Conservation (phyloP, 1,140 invertebrate genomes). For the Ceratosolen fusciceps region DNA sequence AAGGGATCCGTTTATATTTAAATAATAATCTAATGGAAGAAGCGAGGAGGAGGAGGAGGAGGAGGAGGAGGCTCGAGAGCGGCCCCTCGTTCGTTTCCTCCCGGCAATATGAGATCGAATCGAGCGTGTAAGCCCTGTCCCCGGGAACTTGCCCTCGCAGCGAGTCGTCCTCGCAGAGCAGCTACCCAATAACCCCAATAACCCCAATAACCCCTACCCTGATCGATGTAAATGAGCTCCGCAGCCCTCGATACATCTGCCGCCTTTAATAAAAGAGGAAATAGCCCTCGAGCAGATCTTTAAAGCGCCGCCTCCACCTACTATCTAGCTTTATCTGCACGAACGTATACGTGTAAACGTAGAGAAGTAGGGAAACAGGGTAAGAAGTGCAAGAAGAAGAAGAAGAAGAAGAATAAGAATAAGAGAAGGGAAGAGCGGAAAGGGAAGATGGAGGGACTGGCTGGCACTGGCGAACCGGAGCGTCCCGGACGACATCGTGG, state of each 20-base stretch:
- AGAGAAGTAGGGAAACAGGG: neutral
- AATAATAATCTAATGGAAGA: no score
- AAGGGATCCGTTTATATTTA: no score
- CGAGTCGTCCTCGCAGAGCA: no score
- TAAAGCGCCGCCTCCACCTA: no score
- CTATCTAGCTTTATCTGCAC: neutral
- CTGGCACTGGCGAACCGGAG: no score
- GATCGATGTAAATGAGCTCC: slow-evolving; percentile 40
- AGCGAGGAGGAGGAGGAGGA: no score
- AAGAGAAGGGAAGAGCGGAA: slow-evolving; percentile 38
- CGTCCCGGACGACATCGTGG: no score
- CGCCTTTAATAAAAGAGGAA: slow-evolving; percentile 32
- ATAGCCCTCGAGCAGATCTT: slow-evolving; percentile 37
- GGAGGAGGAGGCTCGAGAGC: no score
- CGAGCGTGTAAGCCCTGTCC: no score
- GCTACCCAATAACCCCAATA: no score
- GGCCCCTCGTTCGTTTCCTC: no score
- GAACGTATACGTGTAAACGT: neutral
- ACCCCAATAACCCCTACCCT: neutral
- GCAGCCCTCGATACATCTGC: slow-evolving; percentile 20
- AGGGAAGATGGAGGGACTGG: neutral
- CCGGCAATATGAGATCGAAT: neutral
- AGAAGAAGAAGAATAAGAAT: neutral
- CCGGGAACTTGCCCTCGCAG: no score
- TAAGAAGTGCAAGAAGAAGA: neutral